Conservation (phyloP, 1,140 invertebrate genomes). For the Dinoponera quadriceps region DNA sequence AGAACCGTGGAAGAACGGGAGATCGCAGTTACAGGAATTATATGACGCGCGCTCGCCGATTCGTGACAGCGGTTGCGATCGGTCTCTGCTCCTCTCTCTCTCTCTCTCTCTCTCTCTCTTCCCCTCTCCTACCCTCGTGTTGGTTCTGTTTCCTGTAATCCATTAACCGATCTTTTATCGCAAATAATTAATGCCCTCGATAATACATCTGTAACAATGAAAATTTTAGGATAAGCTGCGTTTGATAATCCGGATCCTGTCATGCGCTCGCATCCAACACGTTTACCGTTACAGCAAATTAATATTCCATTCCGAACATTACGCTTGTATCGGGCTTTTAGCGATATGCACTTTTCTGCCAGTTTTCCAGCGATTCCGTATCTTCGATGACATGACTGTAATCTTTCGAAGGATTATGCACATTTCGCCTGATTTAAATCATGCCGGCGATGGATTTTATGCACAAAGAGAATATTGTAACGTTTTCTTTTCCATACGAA, state of each 20-base stretch:
- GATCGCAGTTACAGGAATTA: conserved; percentile 2
- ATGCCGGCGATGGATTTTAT: too few relatives aligned
- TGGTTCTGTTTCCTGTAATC: conserved; percentile 19
- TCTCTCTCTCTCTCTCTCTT: too few relatives aligned
- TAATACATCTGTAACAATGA: conserved; percentile 53
- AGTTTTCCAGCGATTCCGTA: neutral
- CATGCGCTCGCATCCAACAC: conserved; percentile 19
- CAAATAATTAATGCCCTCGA: conserved; percentile 44
- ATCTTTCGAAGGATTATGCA: neutral
- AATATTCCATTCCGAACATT: conserved; percentile 29
- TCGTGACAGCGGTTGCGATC: conserved; percentile 1
- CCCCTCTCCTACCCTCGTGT: neutral
- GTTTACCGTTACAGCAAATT: conserved; percentile 40
- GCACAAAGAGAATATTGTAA: too few relatives aligned
- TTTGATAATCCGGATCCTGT: conserved; percentile 39
- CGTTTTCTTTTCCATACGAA: too few relatives aligned
- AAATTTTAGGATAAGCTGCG: conserved; percentile 48
- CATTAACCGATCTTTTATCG: conserved; percentile 47
- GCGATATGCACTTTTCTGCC: conserved; percentile 10
- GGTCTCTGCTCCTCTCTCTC: neutral
- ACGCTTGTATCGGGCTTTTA: conserved; percentile 1
- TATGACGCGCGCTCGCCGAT: conserved; percentile 18
- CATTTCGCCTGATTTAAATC: neutral
- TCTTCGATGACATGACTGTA: neutral
- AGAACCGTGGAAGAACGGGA: neutral